Base-by-base conservation (phyloP, 2,113 vertebrate species). In the Archilochus colubris region DNA sequence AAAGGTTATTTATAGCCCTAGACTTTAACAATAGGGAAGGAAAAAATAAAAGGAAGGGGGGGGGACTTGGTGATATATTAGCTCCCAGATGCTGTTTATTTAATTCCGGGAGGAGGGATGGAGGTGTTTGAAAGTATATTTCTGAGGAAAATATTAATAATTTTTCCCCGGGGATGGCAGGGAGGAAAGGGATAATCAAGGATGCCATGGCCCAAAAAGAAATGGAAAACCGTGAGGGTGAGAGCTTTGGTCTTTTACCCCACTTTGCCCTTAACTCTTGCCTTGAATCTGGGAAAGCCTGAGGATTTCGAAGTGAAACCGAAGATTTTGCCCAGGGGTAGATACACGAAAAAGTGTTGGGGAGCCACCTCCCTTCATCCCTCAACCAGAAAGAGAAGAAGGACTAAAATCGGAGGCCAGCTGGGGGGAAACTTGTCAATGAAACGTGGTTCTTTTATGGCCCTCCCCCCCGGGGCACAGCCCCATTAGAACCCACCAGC, bases 361-460 rank as follows among this genome's bases (percentile, higher is more conserved):
- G 44, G 5, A 50, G 18, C 30, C n/a, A 75, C 75, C 53, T 73
- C 46, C 33, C 62, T 59, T 68, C 48, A 64, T 30, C 46, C 28
- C 31, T n/a, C 83, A 63, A 80, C 25, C 74, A 80, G 54, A 84
- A 59, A 70, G 33, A 27, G 68, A 93, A 55, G 59, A 86, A 86
- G 73, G 83, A 86, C 86, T 67, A 7, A 88, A 96, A 76, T 92
- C 67, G 94, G 90, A 85, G 95, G 82, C 92, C 94, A 91, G 92
- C 92, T 94, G 33, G 95, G 92, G 89, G 85, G 57, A 84, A 91
- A n/a, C 88, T 89, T 87, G 90, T 94, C 89, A 84, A 94, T 84
- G 84, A 83, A 96, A 89, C 78, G 84, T 87, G 94, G 94, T 95
- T 93, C 92, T 93, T 96, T 94, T 81, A 94, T 93, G 84, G 69